Percentiles rank a stretch among this genome's conserved stretches.
phyloP scores from a whole-genome alignment of 2,113 vertebrate species.

The Athene noctua region DNA sequence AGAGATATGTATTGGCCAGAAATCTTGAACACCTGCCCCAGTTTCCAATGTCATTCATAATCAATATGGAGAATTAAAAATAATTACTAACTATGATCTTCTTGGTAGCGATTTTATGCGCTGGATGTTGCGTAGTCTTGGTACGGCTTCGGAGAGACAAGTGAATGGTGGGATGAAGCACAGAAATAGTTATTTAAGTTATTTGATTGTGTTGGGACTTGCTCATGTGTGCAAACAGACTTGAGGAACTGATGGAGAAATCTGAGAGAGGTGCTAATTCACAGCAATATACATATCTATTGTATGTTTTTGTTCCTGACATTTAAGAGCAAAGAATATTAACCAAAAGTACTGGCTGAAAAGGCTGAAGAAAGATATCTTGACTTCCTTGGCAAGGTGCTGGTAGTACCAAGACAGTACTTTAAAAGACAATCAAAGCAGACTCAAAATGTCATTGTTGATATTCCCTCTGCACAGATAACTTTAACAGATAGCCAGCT shows the following conservation, averaged over 20 bases:
- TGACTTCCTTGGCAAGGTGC: not conserved
- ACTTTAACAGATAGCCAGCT: slow-evolving; percentile 24
- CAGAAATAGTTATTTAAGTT: not conserved
- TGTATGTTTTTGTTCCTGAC: not conserved
- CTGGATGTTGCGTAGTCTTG: not conserved
- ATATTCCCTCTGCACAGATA: slow-evolving; percentile 36
- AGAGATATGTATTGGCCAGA: not conserved
- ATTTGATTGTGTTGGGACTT: not conserved
- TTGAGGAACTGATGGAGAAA: not conserved
- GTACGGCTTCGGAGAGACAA: not conserved
- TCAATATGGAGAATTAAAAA: not conserved
- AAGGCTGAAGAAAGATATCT: not conserved
- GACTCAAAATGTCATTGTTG: not conserved
- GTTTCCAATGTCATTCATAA: not conserved
- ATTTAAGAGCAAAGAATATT: not conserved
- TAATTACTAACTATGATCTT: not conserved
- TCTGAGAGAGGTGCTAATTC: not conserved
- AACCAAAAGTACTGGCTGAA: not conserved
- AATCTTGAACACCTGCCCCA: not conserved
- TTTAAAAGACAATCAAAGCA: slow-evolving; percentile 43
- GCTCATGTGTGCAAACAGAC: not conserved
- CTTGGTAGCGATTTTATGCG: not conserved
- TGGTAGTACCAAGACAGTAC: not conserved
- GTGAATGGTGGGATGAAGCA: not conserved
- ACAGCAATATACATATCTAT: not conserved